Percentiles rank a stretch among this genome's conserved stretches.
Evolutionary conservation across 1,140 invertebrate species (phyloP).

Genomic region (Lethocerus indicus): DNA sequence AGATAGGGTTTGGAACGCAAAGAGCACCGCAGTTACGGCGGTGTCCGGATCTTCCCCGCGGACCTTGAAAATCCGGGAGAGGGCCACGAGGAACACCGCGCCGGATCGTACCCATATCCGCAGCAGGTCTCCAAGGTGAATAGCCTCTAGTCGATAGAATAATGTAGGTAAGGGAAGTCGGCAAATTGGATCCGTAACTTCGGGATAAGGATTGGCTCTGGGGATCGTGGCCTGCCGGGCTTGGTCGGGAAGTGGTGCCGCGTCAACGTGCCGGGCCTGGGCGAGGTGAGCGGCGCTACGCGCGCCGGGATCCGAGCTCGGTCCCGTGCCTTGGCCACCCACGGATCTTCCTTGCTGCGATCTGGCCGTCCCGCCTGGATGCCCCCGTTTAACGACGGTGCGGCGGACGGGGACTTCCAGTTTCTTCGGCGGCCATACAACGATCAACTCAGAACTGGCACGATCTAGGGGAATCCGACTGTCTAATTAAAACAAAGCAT

Average conservation of each 20-base stretch:
- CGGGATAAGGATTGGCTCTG: conserved; percentile 49
- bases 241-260: conserved; percentile 17
- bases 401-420: conserved; percentile 18
- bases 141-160: conserved; percentile 76
- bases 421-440: conserved; percentile 35
- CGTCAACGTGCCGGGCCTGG: conserved; percentile 19
- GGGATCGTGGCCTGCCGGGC: conserved; percentile 33
- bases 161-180: conserved; percentile 79
- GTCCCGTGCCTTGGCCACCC: conserved; percentile 24
- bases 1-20: conserved; percentile 49
- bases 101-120: conserved; percentile 60
- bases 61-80: conserved; percentile 62
- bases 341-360: conserved; percentile 25
- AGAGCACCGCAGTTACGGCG: conserved; percentile 48
- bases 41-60: conserved; percentile 45
- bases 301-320: conserved; percentile 19
- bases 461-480: conserved; percentile 61
- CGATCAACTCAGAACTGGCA: conserved; percentile 63
- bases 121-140: conserved; percentile 78
- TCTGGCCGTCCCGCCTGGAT: conserved; percentile 20
- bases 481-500: conserved; percentile 81
- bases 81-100: conserved; percentile 44
- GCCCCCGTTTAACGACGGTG: conserved; percentile 1
- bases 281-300: conserved; percentile 1
- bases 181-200: conserved; percentile 69